A percentile compares a stretch with the other conserved stretches of the same genome.
Evolutionary conservation across 2,113 vertebrate species (phyloP).

Genomic region (Oryzias curvinotus): DNA sequence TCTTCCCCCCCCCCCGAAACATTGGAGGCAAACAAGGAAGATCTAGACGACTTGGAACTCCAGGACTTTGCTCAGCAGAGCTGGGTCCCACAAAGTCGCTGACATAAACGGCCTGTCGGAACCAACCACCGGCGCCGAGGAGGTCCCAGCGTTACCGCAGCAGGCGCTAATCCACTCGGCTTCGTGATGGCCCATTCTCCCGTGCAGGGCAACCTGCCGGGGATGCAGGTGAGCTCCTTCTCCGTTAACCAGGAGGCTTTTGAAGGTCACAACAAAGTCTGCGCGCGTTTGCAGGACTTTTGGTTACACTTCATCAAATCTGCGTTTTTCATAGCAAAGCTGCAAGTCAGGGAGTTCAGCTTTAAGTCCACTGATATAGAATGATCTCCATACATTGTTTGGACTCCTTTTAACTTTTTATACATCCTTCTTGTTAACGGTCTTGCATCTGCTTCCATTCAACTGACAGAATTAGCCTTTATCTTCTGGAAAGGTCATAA

Average conservation of each 20-base stretch:
- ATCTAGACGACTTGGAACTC: slow-evolving; percentile 8
- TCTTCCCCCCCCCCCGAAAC: not conserved
- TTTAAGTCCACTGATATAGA: no score
- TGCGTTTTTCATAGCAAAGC: no score
- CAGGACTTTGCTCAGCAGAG: not conserved
- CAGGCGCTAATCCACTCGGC: slow-evolving; percentile 21
- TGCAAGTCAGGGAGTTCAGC: no score
- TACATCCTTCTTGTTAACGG: not conserved
- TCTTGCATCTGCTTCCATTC: slow-evolving; percentile 1
- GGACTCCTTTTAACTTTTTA: not conserved
- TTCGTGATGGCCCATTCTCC: slow-evolving; percentile 90
- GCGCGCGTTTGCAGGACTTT: no score
- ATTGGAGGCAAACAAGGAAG: not conserved
- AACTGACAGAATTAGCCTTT: slow-evolving; percentile 30
- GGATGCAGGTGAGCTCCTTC: slow-evolving; percentile 87
- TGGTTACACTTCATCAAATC: not conserved
- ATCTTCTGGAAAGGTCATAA: slow-evolving; percentile 32
- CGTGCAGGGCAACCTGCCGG: slow-evolving; percentile 88
- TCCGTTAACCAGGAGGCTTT: not conserved
- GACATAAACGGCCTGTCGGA: slow-evolving; percentile 25
- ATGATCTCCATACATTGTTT: no score
- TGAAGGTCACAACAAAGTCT: slow-evolving; percentile 27
- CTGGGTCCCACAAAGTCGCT: slow-evolving; percentile 2
- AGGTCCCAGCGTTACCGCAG: slow-evolving; percentile 10
- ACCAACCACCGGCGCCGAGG: slow-evolving; percentile 25